Evolutionary conservation across 2,113 vertebrate genomes (phyloP).

Genomic region (Corythoichthys haematopterus): DNA sequence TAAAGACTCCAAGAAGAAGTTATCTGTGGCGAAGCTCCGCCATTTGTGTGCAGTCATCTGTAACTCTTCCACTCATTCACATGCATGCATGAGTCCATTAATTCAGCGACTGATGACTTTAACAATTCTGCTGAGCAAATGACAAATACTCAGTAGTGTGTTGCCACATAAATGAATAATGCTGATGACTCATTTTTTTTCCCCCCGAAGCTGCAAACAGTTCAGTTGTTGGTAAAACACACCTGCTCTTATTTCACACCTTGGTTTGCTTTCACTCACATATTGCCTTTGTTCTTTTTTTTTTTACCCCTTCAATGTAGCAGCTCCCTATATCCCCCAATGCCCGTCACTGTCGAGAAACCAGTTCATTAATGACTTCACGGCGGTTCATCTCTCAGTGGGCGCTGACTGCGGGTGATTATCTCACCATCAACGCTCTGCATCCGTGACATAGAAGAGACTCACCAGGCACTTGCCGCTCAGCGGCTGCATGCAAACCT

Average conservation of each 20-base stretch:
- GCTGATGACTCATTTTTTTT: conserved; percentile 35
- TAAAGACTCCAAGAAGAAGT: conserved; percentile 17
- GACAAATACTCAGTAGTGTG: conserved; percentile 50
- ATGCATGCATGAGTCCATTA: conserved; percentile 26
- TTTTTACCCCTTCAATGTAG: conserved; percentile 1
- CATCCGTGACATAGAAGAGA: conserved; percentile 32
- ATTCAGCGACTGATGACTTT: conserved; percentile 50
- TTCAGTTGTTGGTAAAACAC: conserved; percentile 27
- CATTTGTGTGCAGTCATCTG: conserved; percentile 7
- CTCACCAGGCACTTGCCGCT: background rate
- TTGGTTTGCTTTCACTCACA: background rate
- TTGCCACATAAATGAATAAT: conserved; percentile 35
- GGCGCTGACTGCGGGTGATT: conserved; percentile 48
- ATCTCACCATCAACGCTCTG: conserved; percentile 47
- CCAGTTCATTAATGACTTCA: conserved; percentile 49
- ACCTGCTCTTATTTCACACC: conserved; percentile 1
- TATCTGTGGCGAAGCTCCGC: conserved; percentile 25
- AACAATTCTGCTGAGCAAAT: conserved; percentile 32
- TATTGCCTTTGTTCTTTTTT: background rate
- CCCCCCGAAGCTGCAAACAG: conserved; percentile 30
- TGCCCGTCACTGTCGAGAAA: conserved; percentile 21
- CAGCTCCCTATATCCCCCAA: background rate
- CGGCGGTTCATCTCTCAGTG: conserved; percentile 44
- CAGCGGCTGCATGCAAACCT: conserved; percentile 22
- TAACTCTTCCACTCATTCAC: conserved; percentile 15